A percentile compares a stretch with the other conserved stretches of the same genome.
phyloP scores from a whole-genome alignment of 2,113 vertebrate genomes.

The Neolamprologus falcicula region DNA sequence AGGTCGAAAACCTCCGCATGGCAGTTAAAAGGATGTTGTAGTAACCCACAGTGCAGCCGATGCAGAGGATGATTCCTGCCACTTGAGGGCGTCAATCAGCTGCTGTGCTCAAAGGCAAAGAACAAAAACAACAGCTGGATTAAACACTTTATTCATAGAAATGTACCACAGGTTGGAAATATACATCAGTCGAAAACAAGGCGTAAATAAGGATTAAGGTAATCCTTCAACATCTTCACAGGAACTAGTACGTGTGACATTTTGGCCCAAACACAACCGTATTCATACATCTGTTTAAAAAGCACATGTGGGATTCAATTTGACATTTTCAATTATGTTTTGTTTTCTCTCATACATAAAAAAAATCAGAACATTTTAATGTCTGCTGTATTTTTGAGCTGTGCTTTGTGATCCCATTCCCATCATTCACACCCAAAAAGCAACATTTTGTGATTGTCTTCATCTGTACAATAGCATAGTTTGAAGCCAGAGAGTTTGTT shows the following conservation, averaged over 20 bases:
- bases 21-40: not conserved
- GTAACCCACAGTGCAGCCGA: not conserved
- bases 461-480: not conserved
- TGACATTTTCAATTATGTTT: not conserved
- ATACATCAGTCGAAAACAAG: not conserved
- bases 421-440: not conserved
- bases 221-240: not conserved
- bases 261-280: constrained; percentile 5
- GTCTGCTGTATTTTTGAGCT: not conserved
- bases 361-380: not conserved
- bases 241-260: not conserved
- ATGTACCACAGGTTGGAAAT: not conserved
- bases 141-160: constrained; percentile 27
- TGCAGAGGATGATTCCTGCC: constrained; percentile 14
- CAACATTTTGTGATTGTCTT: not conserved
- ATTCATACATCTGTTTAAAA: not conserved
- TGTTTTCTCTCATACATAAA: not conserved
- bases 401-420: not conserved
- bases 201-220: not conserved
- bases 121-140: not conserved
- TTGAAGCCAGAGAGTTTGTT: not conserved
- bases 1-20: not conserved
- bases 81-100: constrained; percentile 34
- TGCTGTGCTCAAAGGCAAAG: not conserved
- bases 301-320: not conserved